Percentiles rank a stretch among this genome's conserved stretches.
These are phyloP conservation scores for Drosophila lacertosa DNA, from an alignment of 1,140 invertebrate species.

Conservation along the genomic window DNA sequence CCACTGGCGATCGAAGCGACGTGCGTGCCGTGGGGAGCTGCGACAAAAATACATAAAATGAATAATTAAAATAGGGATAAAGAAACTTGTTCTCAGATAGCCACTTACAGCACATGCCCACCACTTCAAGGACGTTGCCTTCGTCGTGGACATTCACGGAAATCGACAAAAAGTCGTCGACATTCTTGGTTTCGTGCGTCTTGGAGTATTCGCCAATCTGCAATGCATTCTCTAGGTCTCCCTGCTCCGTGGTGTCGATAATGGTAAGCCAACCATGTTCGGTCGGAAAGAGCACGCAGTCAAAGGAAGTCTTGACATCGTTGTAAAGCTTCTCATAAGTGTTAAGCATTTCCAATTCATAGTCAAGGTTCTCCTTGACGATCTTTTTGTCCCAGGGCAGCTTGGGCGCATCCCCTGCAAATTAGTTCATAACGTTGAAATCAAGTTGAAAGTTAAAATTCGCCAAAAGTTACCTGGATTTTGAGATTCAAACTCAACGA, in stretches of 20 bases:
- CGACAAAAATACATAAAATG: slow-evolving; percentile 40
- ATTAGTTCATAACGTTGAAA: neutral
- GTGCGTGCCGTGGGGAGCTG: slow-evolving; percentile 97
- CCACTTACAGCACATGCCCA: slow-evolving; percentile 95
- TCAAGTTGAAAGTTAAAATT: no score
- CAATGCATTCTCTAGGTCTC: slow-evolving; percentile 90
- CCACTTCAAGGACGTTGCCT: slow-evolving; percentile 96
- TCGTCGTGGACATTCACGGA: slow-evolving; percentile 97
- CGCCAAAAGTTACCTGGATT: slow-evolving; percentile 76
- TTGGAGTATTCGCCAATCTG: slow-evolving; percentile 93
- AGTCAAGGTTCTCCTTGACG: slow-evolving; percentile 95
- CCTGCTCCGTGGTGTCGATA: slow-evolving; percentile 84
- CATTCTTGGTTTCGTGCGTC: slow-evolving; percentile 91
- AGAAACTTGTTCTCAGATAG: neutral
- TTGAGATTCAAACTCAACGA: slow-evolving; percentile 90
- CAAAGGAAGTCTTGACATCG: slow-evolving; percentile 95
- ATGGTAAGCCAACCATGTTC: slow-evolving; percentile 88
- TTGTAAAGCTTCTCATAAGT: slow-evolving; percentile 94
- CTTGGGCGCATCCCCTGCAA: slow-evolving; percentile 58
- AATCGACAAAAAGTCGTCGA: slow-evolving; percentile 95
- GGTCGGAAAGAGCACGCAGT: slow-evolving; percentile 96
- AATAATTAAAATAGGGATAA: neutral
- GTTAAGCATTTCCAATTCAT: slow-evolving; percentile 92
- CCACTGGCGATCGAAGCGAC: slow-evolving; percentile 97
- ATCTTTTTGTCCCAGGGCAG: slow-evolving; percentile 89